Conservation (phyloP, 1,140 invertebrate genomes). For the Xylocopa sonorina region DNA sequence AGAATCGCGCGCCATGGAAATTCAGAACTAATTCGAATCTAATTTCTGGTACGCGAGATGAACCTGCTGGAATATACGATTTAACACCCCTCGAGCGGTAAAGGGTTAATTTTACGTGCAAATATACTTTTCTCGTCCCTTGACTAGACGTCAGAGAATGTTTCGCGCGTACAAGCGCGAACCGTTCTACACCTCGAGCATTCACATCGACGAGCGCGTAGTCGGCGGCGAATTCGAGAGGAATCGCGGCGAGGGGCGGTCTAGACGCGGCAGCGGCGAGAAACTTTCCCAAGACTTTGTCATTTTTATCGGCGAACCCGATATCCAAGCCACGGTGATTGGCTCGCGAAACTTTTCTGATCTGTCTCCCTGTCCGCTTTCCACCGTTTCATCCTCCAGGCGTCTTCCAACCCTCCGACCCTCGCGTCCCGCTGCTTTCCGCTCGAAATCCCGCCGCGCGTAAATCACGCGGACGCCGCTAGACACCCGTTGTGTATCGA, state of each 20-base stretch:
- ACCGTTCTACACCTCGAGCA: too few relatives aligned
- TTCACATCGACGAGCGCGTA: not conserved
- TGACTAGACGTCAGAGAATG: too few relatives aligned
- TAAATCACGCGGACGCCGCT: conserved; percentile 60
- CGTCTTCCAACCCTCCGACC: conserved; percentile 29
- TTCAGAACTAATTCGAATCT: too few relatives aligned
- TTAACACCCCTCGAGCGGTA: too few relatives aligned
- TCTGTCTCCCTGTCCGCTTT: conserved; percentile 71
- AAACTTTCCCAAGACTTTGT: conserved; percentile 78
- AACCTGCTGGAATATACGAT: too few relatives aligned
- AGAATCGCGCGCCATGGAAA: too few relatives aligned
- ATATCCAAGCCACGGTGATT: conserved; percentile 76
- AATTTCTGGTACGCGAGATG: too few relatives aligned
- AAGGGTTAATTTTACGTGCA: too few relatives aligned
- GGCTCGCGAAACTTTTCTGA: conserved; percentile 78
- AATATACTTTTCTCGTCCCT: too few relatives aligned
- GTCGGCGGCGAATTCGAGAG: conserved; percentile 10
- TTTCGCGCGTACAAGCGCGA: too few relatives aligned
- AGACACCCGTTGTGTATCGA: conserved; percentile 38
- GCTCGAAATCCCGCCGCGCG: conserved; percentile 33
- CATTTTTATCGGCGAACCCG: conserved; percentile 78
- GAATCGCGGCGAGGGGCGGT: not conserved
- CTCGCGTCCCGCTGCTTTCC: not conserved
- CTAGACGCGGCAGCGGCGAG: conserved; percentile 13
- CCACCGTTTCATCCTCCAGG: not conserved